Evolutionary conservation across 2,113 vertebrate genomes (phyloP), one percentile per base, ranked within the genome.

Genomic region (Prionailurus viverrinus): DNA sequence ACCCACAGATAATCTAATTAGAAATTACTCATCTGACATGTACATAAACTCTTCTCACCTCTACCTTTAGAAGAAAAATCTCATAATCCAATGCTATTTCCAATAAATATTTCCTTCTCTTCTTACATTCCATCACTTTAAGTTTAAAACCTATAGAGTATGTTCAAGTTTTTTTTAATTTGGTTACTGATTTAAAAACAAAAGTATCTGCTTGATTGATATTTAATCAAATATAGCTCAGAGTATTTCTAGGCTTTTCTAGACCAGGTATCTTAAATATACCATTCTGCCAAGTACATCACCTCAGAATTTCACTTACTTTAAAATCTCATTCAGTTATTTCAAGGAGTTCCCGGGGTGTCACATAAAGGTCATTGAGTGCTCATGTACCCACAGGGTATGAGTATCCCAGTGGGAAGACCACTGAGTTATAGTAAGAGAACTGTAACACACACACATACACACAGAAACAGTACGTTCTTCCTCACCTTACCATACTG

Each of bases 151-250:
- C 3, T 66, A 5, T 5, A 31, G 4, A 36, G 10, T 51, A 88
- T 48, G 4, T 53, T n/a, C n/a, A 85, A 73, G 15, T 66, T 9
- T 80, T 80, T 21, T 51, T 58, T 66, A n/a, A 63, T 86, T 82
- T 85, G 58, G 21, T 82, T 93, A 27, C 8, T 31, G 86, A 7
- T 88, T 92, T 88, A 66, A 87, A 91, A 95, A 90, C 3, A 86
- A 86, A 87, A 92, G 80, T 76, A 58, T 80, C 4, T 51, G 31
- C 6, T 45, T 81, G 21, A 13, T 19, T 89, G 41, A 69, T 41
- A 87, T 18, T 12, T 83, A 79, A 73, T 36, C 23, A 69, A 23
- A 58, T 58, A n/a, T 68, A 92, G 89, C 23, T 86, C 14, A n/a
- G 7, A 36, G 0, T 1, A 82, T 93, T 86, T 83, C 31, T 63